Conservation (phyloP, 2,797 vertebrate species). For the Argentina silus region DNA sequence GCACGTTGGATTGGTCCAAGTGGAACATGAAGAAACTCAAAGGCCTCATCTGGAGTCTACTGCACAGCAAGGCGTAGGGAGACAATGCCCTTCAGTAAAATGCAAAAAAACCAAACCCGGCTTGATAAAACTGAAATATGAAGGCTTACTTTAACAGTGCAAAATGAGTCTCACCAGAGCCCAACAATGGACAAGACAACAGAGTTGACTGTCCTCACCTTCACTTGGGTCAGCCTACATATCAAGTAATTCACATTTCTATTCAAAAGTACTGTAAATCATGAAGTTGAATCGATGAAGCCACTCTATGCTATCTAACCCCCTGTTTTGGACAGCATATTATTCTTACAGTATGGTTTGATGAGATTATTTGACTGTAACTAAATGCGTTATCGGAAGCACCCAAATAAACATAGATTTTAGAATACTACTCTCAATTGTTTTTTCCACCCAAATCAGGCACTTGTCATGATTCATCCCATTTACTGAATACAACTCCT, state of each 20-base stretch:
- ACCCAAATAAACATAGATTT: slow-evolving; percentile 3
- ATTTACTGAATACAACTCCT: background rate
- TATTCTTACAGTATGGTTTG: slow-evolving; percentile 1
- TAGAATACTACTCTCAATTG: slow-evolving; percentile 12
- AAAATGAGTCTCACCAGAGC: slow-evolving; percentile 21
- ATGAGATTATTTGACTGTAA: slow-evolving; percentile 3
- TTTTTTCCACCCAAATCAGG: slow-evolving; percentile 46
- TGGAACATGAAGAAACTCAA: slow-evolving; percentile 43
- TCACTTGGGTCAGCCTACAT: background rate
- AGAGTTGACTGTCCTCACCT: slow-evolving; percentile 3
- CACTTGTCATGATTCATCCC: slow-evolving; percentile 55
- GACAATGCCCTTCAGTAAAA: slow-evolving; percentile 18
- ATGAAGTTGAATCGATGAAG: background rate
- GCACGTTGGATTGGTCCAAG: slow-evolving; percentile 74
- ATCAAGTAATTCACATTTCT: slow-evolving; percentile 20
- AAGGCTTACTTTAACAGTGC: slow-evolving; percentile 26
- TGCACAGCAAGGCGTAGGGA: slow-evolving; percentile 15
- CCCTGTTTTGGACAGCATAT: slow-evolving; percentile 16
- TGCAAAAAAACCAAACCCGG: background rate
- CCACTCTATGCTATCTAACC: slow-evolving; percentile 19
- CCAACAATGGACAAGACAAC: slow-evolving; percentile 4
- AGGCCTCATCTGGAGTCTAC: slow-evolving; percentile 36
- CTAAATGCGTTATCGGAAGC: slow-evolving; percentile 5
- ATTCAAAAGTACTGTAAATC: background rate
- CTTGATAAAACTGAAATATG: slow-evolving; percentile 2